These are phyloP conservation scores for Caligus rogercresseyi DNA, from an alignment of 1,140 invertebrate species.

Conservation along the genomic window DNA sequence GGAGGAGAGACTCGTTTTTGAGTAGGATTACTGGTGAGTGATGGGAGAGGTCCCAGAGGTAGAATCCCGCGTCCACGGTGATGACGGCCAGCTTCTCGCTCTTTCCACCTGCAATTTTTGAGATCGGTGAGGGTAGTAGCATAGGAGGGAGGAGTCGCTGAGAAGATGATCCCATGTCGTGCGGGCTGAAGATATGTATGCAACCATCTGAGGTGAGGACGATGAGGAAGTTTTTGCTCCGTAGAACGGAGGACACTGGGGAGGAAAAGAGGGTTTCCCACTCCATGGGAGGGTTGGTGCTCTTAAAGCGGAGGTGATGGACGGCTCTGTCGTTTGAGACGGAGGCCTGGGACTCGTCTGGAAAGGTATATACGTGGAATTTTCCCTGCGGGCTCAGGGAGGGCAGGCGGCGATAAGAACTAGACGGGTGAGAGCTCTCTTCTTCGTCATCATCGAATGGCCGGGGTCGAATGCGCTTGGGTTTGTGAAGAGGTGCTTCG, in stretches of 20 bases:
- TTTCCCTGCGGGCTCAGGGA: not conserved
- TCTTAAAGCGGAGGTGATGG: not conserved
- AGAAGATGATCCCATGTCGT: not conserved
- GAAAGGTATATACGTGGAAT: not conserved
- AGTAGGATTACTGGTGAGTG: not conserved
- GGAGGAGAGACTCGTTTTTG: not conserved
- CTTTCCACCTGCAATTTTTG: not conserved
- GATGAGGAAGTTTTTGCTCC: not conserved
- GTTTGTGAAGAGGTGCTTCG: not conserved
- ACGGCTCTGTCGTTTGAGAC: not conserved
- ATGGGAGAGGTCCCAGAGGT: not conserved
- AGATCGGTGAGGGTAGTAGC: not conserved
- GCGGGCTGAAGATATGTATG: not conserved
- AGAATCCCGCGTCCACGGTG: not conserved
- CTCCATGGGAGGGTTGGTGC: not conserved
- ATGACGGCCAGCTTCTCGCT: not conserved
- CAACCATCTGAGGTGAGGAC: not conserved
- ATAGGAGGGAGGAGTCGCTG: not conserved
- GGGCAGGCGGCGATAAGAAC: not conserved
- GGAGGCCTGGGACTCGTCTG: not conserved
- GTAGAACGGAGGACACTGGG: not conserved
- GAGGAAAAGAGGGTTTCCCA: constrained; percentile 2
- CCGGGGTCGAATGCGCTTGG: not conserved
- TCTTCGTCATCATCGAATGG: constrained; percentile 1
- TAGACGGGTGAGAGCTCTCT: not conserved